phyloP scores from a whole-genome alignment of 2,113 vertebrate species.

The Struthidea cinerea region DNA sequence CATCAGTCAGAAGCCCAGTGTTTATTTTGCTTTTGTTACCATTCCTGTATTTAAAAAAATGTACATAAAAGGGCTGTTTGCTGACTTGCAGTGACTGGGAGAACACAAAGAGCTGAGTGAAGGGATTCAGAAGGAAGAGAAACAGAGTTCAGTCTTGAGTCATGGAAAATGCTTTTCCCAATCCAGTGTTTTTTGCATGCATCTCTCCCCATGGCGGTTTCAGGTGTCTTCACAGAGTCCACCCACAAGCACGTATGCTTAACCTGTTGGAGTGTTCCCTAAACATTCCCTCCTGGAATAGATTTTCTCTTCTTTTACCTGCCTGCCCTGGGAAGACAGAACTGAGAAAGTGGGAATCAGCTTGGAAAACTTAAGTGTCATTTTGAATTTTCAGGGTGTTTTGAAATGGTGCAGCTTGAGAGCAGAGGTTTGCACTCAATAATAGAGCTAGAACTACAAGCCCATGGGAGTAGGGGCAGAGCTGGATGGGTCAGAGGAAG shows the following conservation, averaged over 20 bases:
- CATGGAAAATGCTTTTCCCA: not conserved
- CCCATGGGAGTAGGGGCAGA: not conserved
- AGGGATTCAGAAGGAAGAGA: not conserved
- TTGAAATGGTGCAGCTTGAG: not conserved
- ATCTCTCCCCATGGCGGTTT: not conserved
- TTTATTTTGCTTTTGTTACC: constrained; percentile 37
- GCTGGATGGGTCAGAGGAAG: not conserved
- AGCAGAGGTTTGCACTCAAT: not conserved
- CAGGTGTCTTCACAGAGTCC: not conserved
- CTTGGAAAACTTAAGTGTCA: not conserved
- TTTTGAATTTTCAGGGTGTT: not conserved
- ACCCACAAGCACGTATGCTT: not conserved
- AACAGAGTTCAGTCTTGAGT: not conserved
- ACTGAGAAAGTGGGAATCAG: not conserved
- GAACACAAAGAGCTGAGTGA: not conserved
- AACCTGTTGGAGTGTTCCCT: not conserved
- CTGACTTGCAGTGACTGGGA: not conserved
- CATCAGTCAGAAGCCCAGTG: not conserved
- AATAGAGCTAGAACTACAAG: not conserved
- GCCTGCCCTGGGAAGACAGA: not conserved
- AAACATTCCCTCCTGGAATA: not conserved
- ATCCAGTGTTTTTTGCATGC: not conserved
- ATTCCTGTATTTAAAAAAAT: constrained; percentile 11
- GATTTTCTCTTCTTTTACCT: not conserved
- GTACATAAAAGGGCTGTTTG: constrained; percentile 28